Conservation (phyloP, 2,797 vertebrate species). For the Psittacula derbiana region DNA sequence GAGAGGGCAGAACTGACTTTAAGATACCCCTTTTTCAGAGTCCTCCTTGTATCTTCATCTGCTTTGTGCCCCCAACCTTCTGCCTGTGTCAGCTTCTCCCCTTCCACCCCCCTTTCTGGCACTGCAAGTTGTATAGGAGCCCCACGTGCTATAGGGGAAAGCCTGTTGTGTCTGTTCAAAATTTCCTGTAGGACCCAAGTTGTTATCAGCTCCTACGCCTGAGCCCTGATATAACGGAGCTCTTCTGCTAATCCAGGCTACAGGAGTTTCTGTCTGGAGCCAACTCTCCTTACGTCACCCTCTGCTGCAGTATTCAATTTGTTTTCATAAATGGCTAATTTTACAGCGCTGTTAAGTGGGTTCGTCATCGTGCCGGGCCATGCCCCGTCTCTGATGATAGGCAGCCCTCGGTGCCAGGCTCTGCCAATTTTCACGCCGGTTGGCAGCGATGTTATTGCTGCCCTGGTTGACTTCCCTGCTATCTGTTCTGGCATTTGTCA, state of each 20-base stretch:
- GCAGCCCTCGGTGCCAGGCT: constrained; percentile 62
- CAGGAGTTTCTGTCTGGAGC: constrained; percentile 68
- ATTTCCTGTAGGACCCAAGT: constrained; percentile 45
- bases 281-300: constrained; percentile 76
- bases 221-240: constrained; percentile 65
- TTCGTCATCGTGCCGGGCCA: constrained; percentile 71
- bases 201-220: constrained; percentile 48
- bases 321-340: constrained; percentile 79
- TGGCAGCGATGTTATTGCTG: constrained; percentile 63
- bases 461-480: constrained; percentile 63
- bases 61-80: neutral
- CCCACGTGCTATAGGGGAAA: neutral
- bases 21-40: neutral
- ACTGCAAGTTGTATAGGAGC: neutral
- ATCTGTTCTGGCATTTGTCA: constrained; percentile 62
- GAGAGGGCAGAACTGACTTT: neutral
- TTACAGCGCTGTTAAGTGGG: constrained; percentile 75
- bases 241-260: constrained; percentile 69
- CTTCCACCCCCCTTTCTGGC: neutral
- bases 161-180: constrained; percentile 25
- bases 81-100: neutral
- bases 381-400: constrained; percentile 64
- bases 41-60: neutral
- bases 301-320: constrained; percentile 75
- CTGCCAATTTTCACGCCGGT: constrained; percentile 54